These are phyloP conservation scores for Bombylius major DNA, from an alignment of 2,888 invertebrate genomes.

Conservation along the genomic window DNA sequence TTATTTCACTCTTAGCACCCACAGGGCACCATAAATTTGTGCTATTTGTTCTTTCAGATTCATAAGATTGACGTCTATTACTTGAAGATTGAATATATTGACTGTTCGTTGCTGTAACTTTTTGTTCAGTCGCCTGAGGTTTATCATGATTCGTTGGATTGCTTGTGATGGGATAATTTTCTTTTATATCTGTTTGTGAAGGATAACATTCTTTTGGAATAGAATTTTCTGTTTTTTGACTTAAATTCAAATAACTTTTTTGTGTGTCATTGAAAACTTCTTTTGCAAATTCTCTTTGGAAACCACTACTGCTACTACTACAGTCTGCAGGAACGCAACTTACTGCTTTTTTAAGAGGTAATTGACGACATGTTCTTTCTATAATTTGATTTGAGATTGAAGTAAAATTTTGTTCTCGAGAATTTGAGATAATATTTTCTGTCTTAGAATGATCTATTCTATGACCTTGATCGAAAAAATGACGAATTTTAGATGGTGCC, in stretches of 20 bases:
- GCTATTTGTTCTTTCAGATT: not conserved
- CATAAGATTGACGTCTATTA: not conserved
- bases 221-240: not conserved
- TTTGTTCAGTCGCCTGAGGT: too few species aligned
- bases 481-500: conserved; percentile 8
- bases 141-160: not conserved
- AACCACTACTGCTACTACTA: not conserved
- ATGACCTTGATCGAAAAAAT: conserved; percentile 5
- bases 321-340: not conserved
- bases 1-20: not conserved
- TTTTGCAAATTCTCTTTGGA: not conserved
- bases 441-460: too few species aligned
- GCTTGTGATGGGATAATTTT: not conserved
- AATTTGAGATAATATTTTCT: too few species aligned
- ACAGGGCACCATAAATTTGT: not conserved
- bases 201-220: not conserved
- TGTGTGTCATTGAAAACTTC: not conserved
- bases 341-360: not conserved
- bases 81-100: not conserved
- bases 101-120: not conserved
- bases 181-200: not conserved
- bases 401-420: too few species aligned
- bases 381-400: not conserved
- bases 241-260: not conserved
- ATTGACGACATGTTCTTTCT: not conserved